Conservation (phyloP, 92 coral and sea anemone genomes). For the Zoanthus gigantus region DNA sequence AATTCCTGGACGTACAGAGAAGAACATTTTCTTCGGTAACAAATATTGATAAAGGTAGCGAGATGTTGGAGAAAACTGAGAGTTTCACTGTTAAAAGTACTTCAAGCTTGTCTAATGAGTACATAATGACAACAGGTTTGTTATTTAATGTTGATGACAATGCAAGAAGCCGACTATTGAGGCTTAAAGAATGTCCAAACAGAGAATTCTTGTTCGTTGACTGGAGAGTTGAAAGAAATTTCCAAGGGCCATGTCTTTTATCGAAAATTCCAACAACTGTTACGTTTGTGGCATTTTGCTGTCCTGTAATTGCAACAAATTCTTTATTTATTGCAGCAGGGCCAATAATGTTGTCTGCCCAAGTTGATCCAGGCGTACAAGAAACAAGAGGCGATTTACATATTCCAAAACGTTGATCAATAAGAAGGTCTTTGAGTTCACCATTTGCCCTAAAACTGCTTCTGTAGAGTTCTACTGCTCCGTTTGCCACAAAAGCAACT, state of each 20-base stretch:
- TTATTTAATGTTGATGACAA: conserved; percentile 55
- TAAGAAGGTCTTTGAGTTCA: conserved; percentile 25
- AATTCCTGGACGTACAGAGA: conserved; percentile 64
- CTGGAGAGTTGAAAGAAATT: conserved; percentile 58
- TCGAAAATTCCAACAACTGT: conserved; percentile 80
- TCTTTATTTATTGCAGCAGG: conserved; percentile 58
- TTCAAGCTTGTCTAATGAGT: conserved; percentile 46
- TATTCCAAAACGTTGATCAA: conserved; percentile 21
- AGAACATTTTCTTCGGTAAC: conserved; percentile 73
- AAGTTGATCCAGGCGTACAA: conserved; percentile 57
- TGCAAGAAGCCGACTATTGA: conserved; percentile 66
- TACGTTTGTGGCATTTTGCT: conserved; percentile 45
- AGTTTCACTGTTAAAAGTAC: conserved; percentile 43
- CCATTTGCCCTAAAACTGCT: conserved; percentile 43
- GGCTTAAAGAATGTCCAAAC: conserved; percentile 73
- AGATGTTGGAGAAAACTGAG: conserved; percentile 31
- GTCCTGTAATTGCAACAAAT: conserved; percentile 73
- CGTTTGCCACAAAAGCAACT: conserved; percentile 50
- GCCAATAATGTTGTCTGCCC: conserved; percentile 79
- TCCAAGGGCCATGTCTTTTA: conserved; percentile 63
- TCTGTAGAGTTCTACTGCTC: conserved; percentile 52
- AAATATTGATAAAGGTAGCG: conserved; percentile 59
- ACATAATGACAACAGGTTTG: conserved; percentile 56
- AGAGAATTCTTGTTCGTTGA: conserved; percentile 47
- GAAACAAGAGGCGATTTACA: conserved; percentile 17